Base-by-base conservation (phyloP, 2,113 vertebrate species). In the Neolamprologus ventralis region DNA sequence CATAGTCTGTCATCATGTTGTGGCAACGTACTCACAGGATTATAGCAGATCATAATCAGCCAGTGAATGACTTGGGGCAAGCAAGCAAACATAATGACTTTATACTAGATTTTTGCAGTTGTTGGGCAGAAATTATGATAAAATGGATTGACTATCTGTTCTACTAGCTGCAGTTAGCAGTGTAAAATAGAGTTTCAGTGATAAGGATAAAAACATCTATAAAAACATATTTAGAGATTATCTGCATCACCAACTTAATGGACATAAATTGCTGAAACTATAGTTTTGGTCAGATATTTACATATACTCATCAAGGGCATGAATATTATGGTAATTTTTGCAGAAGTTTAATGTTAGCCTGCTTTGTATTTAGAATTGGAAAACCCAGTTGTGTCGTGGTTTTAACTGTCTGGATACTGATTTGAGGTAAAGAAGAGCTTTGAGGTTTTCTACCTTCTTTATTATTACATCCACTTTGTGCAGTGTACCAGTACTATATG, bases 31-130 rank as follows among this genome's bases (percentile, higher is more conserved):
- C 87, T 88, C 91, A 88, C 54, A 55, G 80, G 80, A 92, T 87
- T 83, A 85, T 85, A 81, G 82, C 55, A 63, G 81, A 78, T 82
- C 85, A 93, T 91, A 79, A 92, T 86, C 55, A 86, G 83, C 87
- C 89, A 80, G 45, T 87, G 49, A 89, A 89, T 85, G 84, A 82
- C 82, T 93, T 54, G 21, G 78, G 81, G 58, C 57, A 79, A 37
- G 85, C 45, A 85, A 83, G 86, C 17, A 7, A 21, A 81, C 16
- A 4, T 79, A 81, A 86, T 71, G 83, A 19, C 83, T 90, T 85
- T 10, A 78, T 31, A 53, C 84, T 45, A 81, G 58, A 85, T 54
- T 58, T 28, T 21, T 86, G 10, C 42, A 51, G 45, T 33, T 47
- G 37, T 45, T 73, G 37, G 8, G 21, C 37, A 73, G 68, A 42